A percentile compares a stretch with the other conserved stretches of the same genome.
These are phyloP conservation scores for Hirtodrosophila duncani DNA, from an alignment of 2,888 invertebrate genomes.

Conservation along the genomic window DNA sequence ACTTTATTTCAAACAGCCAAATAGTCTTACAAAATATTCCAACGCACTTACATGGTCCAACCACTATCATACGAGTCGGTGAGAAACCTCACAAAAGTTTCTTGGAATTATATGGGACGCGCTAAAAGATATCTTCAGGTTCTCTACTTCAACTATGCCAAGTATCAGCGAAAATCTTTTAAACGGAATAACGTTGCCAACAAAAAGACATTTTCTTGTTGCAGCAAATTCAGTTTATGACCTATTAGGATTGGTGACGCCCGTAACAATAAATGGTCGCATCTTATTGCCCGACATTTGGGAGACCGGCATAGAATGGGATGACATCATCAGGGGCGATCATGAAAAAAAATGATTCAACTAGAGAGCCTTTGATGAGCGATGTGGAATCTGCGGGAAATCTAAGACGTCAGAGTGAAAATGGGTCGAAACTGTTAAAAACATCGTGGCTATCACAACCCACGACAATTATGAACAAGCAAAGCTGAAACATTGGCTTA, in stretches of 20 bases:
- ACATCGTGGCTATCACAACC: not conserved
- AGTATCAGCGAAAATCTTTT: not conserved
- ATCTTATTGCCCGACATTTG: slow-evolving; percentile 10
- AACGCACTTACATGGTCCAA: not conserved
- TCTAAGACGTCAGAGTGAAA: not conserved
- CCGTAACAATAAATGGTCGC: slow-evolving; percentile 2
- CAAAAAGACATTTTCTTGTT: not conserved
- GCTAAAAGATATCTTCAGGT: slow-evolving; percentile 1
- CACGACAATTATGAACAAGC: too few species aligned
- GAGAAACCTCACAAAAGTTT: not conserved
- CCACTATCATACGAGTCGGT: not conserved
- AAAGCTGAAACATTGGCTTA: too few species aligned
- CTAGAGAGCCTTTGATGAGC: not conserved
- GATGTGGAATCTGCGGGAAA: not conserved
- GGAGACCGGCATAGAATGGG: slow-evolving; percentile 5
- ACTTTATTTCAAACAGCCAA: too few species aligned
- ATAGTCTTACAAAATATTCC: too few species aligned
- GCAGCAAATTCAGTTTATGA: slow-evolving; percentile 2
- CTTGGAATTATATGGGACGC: slow-evolving; percentile 3
- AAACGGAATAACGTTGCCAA: not conserved
- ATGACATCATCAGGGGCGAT: slow-evolving; percentile 1
- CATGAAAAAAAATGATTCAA: not conserved
- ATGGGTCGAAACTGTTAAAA: not conserved
- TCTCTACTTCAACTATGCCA: not conserved
- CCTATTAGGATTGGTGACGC: slow-evolving; percentile 14